Base-by-base conservation (phyloP, 2,888 invertebrate genomes). In the Vesta saturnalis region DNA sequence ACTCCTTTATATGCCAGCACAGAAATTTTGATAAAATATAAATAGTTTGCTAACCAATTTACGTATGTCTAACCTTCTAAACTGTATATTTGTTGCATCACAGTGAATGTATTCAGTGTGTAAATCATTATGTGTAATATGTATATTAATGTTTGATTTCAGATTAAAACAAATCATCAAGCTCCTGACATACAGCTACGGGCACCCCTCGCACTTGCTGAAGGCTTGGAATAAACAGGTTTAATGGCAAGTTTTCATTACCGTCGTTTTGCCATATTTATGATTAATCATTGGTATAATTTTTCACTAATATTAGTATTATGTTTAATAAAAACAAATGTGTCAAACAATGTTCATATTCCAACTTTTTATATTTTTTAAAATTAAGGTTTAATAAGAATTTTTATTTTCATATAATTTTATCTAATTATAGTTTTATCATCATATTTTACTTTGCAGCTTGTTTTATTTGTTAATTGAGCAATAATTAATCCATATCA, bases 171-270 rank as follows among this genome's bases (percentile, higher is more conserved):
- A 69, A 79, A 80, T 67, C 14, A 80, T 39, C 8, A 10, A 76
- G 80, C 81, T 63, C 81, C 80, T 72, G 82, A 82, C 74, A 76
- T 81, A 67, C 72, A 82, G 59, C 76, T 83, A 60, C 78, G 81
- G 72, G 84, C 84, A 62, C 84, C 84, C 43, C 73, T 84, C 69
- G 84, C 84, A 60, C 77, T 82, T 70, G 82, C 80, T 46, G 84
- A 84, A 80, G 83, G 83, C 60, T 67, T 77, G 61, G 78, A 79
- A 61, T 69, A 72, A 81, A 62, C 65, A 64, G 43, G 46, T 46
- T 66, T 56, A 72, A 72, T 46, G 71, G 69, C 59, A 71, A 71
- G 67, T 69, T 55, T 61, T 69, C 60, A 59, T 23, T 56, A 35
- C 56, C 58, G 58, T 54, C 54, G 56, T 68, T 64, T 67, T 74